These are phyloP conservation scores for Orussus abietinus DNA, from an alignment of 1,140 invertebrate genomes.

Conservation along the genomic window DNA sequence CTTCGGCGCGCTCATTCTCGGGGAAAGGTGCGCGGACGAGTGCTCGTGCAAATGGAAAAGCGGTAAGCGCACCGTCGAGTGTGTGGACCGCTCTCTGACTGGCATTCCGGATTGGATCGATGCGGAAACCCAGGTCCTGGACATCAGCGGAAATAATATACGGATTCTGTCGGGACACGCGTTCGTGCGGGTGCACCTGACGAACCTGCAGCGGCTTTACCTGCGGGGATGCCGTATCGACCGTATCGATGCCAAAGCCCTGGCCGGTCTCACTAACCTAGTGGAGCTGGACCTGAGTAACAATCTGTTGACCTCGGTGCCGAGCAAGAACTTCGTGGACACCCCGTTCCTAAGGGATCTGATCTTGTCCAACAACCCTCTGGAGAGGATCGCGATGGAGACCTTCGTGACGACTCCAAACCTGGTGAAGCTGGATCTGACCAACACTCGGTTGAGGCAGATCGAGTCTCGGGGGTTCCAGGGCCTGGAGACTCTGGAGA, in stretches of 20 bases:
- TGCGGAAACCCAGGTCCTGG: constrained; percentile 83
- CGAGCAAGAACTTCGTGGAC: constrained; percentile 71
- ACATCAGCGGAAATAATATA: constrained; percentile 82
- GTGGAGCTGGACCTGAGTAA: constrained; percentile 83
- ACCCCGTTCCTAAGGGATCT: constrained; percentile 78
- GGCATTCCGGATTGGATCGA: constrained; percentile 79
- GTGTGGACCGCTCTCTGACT: constrained; percentile 73
- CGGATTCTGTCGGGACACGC: constrained; percentile 75
- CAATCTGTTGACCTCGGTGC: constrained; percentile 75
- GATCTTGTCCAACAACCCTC: constrained; percentile 74
- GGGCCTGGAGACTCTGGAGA: constrained; percentile 72
- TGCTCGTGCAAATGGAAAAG: constrained; percentile 91
- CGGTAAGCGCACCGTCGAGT: constrained; percentile 87
- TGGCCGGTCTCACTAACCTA: constrained; percentile 80
- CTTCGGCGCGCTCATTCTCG: too few species aligned
- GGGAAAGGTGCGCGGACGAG: constrained; percentile 64
- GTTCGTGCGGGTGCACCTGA: constrained; percentile 72
- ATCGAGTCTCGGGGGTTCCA: constrained; percentile 75
- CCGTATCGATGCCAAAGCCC: constrained; percentile 78
- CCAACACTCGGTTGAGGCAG: constrained; percentile 72
- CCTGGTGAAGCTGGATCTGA: constrained; percentile 80
- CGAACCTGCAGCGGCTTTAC: constrained; percentile 84
- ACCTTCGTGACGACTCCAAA: constrained; percentile 73
- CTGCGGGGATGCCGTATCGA: constrained; percentile 76
- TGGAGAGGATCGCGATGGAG: constrained; percentile 70